phyloP scores from a whole-genome alignment of 2,113 vertebrate genomes.

The Laticauda colubrina region DNA sequence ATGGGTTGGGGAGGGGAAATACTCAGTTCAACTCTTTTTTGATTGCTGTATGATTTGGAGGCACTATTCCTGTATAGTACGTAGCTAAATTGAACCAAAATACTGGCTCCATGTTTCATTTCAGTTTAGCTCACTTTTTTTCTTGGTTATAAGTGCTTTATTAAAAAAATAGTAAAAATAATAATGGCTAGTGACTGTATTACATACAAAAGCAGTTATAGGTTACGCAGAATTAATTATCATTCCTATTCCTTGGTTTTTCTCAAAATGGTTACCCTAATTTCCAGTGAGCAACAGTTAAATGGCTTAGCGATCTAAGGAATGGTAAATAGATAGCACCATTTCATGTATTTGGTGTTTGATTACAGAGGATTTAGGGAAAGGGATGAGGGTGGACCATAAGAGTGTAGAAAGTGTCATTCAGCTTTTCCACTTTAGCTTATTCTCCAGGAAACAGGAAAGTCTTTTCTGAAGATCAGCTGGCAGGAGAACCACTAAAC shows the following conservation, averaged over 20 bases:
- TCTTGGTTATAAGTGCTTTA: slow-evolving; percentile 64
- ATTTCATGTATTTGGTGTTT: slow-evolving; percentile 67
- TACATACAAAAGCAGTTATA: slow-evolving; percentile 73
- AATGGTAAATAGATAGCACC: slow-evolving; percentile 84
- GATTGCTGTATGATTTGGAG: background rate
- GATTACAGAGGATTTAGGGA: slow-evolving; percentile 24
- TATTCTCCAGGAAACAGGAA: slow-evolving; percentile 32
- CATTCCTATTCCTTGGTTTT: slow-evolving; percentile 63
- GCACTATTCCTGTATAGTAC: background rate
- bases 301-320: slow-evolving; percentile 69
- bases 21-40: background rate
- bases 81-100: background rate
- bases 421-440: slow-evolving; percentile 38
- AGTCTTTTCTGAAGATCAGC: background rate
- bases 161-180: slow-evolving; percentile 55
- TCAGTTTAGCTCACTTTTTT: background rate
- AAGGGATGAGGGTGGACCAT: background rate
- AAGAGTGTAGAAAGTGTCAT: background rate
- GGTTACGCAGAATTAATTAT: slow-evolving; percentile 73
- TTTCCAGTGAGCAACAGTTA: slow-evolving; percentile 79
- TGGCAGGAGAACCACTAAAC: background rate
- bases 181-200: slow-evolving; percentile 59
- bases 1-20: too few relatives aligned
- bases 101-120: background rate
- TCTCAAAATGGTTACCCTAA: slow-evolving; percentile 65